phyloP scores from a whole-genome alignment of 2,888 invertebrate genomes.

The Eretmocerus hayati region DNA sequence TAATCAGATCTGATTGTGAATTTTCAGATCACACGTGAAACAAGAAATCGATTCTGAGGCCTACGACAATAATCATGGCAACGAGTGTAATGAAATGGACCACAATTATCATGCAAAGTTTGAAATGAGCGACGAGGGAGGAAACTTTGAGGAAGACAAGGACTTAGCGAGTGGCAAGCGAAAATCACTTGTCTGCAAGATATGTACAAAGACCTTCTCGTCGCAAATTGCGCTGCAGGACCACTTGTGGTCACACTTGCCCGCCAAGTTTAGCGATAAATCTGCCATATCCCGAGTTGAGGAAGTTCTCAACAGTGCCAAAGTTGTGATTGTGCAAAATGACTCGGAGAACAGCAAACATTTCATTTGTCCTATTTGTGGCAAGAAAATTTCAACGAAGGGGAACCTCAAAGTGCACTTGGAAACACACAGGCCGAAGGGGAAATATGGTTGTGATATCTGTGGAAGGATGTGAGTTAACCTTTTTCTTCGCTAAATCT shows the following conservation, averaged over 20 bases:
- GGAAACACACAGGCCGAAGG: constrained; percentile 57
- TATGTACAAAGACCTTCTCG: constrained; percentile 53
- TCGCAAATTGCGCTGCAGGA: constrained; percentile 57
- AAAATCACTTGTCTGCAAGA: constrained; percentile 53
- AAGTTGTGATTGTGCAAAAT: constrained; percentile 40
- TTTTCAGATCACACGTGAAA: too few species aligned
- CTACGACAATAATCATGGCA: too few species aligned
- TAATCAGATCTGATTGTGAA: too few species aligned
- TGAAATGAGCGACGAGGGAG: constrained; percentile 16
- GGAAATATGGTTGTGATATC: constrained; percentile 58
- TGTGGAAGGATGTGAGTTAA: constrained; percentile 61
- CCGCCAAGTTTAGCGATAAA: constrained; percentile 26
- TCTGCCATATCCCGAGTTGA: constrained; percentile 36
- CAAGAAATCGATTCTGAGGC: too few species aligned
- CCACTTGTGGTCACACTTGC: constrained; percentile 56
- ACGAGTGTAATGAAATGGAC: too few species aligned
- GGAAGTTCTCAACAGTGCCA: constrained; percentile 34
- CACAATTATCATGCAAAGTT: too few species aligned
- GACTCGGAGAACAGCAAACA: constrained; percentile 32
- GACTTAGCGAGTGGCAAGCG: constrained; percentile 19
- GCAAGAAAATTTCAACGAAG: constrained; percentile 57
- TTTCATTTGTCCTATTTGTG: constrained; percentile 56
- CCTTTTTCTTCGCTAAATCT: too few species aligned
- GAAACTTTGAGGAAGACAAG: constrained; percentile 8
- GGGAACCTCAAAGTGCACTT: constrained; percentile 59